phyloP scores from a whole-genome alignment of 1,140 invertebrate species.

The Heliconius nattereri region DNA sequence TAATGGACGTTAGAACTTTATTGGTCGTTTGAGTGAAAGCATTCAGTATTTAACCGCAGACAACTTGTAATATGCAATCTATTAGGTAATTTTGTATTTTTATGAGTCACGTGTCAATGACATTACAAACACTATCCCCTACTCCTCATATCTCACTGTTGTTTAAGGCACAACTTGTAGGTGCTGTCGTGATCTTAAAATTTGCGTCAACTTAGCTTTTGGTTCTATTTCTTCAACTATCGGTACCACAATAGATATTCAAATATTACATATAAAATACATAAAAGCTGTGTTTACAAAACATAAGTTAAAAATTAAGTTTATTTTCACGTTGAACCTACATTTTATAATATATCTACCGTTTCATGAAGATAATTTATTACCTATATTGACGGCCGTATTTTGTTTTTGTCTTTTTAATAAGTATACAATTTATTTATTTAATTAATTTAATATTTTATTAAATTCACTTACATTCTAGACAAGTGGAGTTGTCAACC shows the following conservation, averaged over 20 bases:
- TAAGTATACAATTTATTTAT: neutral
- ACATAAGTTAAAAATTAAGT: no score
- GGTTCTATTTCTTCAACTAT: neutral
- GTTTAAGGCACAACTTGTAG: neutral
- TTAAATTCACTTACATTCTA: conserved; percentile 84
- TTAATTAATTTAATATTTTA: neutral
- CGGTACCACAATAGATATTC: neutral
- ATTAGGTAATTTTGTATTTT: conserved; percentile 22
- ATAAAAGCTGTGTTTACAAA: no score
- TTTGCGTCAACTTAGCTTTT: neutral
- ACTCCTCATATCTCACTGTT: neutral
- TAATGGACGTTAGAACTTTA: conserved; percentile 5
- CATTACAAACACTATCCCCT: neutral
- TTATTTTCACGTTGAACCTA: no score
- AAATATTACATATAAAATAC: no score
- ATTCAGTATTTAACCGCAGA: conserved; percentile 17
- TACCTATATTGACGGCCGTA: neutral
- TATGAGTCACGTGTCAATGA: conserved; percentile 14
- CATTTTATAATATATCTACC: neutral
- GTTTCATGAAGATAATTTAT: neutral
- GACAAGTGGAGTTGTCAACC: conserved; percentile 84
- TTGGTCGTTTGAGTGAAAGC: conserved; percentile 21
- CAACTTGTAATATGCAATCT: conserved; percentile 22
- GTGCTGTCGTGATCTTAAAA: neutral
- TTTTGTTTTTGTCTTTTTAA: neutral